These are phyloP conservation scores for Furcula furcula DNA, from an alignment of 2,888 invertebrate species.

Conservation along the genomic window DNA sequence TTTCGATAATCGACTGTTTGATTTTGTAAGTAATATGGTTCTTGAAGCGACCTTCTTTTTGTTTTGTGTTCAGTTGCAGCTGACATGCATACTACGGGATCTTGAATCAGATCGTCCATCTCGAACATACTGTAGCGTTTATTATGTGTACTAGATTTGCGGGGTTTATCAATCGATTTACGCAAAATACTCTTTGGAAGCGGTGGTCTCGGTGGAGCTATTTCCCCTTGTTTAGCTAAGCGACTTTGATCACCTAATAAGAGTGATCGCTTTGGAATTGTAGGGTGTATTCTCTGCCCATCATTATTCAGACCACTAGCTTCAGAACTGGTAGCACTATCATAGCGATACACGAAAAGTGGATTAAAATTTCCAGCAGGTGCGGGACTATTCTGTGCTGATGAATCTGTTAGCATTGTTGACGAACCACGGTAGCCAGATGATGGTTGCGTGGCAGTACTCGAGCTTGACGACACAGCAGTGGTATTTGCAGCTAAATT, in stretches of 20 bases:
- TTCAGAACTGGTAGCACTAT: conserved; percentile 87
- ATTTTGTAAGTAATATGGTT: conserved; percentile 84
- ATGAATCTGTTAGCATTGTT: conserved; percentile 89
- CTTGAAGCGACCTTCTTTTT: conserved; percentile 89
- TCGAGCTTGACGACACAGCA: conserved; percentile 84
- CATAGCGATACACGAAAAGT: conserved; percentile 91
- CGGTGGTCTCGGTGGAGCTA: conserved; percentile 86
- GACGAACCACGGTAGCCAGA: conserved; percentile 94
- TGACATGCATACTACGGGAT: conserved; percentile 68
- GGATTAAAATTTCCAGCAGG: conserved; percentile 84
- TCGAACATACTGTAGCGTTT: conserved; percentile 93
- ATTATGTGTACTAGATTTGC: conserved; percentile 72
- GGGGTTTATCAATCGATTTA: conserved; percentile 82
- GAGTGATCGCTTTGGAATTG: conserved; percentile 85
- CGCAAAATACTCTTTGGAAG: conserved; percentile 87
- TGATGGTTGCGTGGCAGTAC: conserved; percentile 90
- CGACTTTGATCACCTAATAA: conserved; percentile 81
- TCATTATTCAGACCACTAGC: conserved; percentile 85
- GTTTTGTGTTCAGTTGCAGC: conserved; percentile 75
- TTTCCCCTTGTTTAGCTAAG: conserved; percentile 68
- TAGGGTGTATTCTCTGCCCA: conserved; percentile 71
- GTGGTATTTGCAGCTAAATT: conserved; percentile 79
- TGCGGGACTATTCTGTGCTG: conserved; percentile 85
- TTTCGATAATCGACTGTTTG: conserved; percentile 74
- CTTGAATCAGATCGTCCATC: conserved; percentile 82